Evolutionary conservation across 2,113 vertebrate genomes (phyloP), one percentile per base, ranked within the genome.

Genomic region (Heterocephalus glaber): DNA sequence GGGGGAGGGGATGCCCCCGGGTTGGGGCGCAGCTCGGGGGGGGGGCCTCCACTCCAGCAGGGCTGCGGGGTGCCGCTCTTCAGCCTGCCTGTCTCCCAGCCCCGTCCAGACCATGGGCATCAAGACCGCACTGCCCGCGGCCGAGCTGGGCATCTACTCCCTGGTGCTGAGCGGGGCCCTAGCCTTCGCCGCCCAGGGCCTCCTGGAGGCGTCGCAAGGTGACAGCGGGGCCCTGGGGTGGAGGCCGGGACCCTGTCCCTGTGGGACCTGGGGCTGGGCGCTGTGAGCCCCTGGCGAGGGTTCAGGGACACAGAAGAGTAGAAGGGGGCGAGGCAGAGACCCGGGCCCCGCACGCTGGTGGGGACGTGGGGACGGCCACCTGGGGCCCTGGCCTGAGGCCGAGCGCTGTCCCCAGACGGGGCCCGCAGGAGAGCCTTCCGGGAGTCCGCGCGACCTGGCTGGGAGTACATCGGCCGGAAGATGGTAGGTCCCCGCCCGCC

Each of bases 391-490:
- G 65, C 47, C 85, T 1, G 0, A 91, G 33, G 11, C 49, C 74
- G 61, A 33, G 0, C 81, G 86, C 1, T 98, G 24, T 96, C 93
- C 96, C 97, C 98, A 99, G 99, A 99, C 79, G 99, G 98, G 70
- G 95, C 97, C 97, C 99, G 99, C 98, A 99, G 99, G 92, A 99
- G 99, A 81, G 95, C 98, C 0, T 99, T 99, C 96, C 99, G 98
- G 96, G 97, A 98, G 0, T 99, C 98, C 5, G 98, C 99, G 86
- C 98, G 98, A 92, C 99, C 99, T 0, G 99, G 99, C 97, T 99
- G 99, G 99, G 98, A 99, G 97, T 99, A 99, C 97, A 99, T 99
- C 3, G 99, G 99, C 90, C 98, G 99, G 95, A 99, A 99, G 98
- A 99, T 99, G 99, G 99, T 99, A 97, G 99, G 99, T 80, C 1